Evolutionary conservation across 2,113 vertebrate species (phyloP).

Genomic region (Oceanites oceanicus): DNA sequence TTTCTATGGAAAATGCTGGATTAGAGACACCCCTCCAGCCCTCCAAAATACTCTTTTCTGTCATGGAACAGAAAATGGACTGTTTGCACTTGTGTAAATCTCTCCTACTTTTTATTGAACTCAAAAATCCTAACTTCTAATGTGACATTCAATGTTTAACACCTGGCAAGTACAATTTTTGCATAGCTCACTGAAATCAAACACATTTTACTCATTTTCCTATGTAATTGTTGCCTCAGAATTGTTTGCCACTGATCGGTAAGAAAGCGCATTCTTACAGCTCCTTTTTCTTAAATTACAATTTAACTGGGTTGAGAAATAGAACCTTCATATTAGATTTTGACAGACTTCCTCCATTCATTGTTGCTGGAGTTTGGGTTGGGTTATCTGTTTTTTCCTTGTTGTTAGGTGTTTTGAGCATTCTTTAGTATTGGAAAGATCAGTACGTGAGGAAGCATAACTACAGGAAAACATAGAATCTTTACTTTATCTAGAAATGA

Average conservation of each 20-base stretch:
- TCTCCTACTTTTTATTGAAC: background rate
- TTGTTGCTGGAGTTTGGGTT: background rate
- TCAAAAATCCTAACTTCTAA: background rate
- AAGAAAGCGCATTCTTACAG: background rate
- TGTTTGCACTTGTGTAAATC: background rate
- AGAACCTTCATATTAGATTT: background rate
- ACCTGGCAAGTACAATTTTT: background rate
- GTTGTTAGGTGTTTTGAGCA: background rate
- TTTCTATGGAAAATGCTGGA: background rate
- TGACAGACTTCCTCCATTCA: background rate
- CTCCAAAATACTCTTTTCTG: background rate
- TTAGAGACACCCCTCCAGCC: background rate
- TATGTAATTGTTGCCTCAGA: background rate
- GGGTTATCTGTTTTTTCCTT: background rate
- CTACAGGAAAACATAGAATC: background rate
- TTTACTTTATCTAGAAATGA: background rate
- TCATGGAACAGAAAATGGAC: background rate
- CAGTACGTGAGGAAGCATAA: background rate
- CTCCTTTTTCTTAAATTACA: background rate
- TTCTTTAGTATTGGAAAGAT: background rate
- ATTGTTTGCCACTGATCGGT: background rate
- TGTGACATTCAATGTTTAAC: background rate
- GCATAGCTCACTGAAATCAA: background rate
- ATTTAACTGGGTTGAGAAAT: background rate
- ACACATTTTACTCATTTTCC: background rate